Evolutionary conservation across 2,888 invertebrate genomes (phyloP).

Genomic region (Drosophila phalerata): DNA sequence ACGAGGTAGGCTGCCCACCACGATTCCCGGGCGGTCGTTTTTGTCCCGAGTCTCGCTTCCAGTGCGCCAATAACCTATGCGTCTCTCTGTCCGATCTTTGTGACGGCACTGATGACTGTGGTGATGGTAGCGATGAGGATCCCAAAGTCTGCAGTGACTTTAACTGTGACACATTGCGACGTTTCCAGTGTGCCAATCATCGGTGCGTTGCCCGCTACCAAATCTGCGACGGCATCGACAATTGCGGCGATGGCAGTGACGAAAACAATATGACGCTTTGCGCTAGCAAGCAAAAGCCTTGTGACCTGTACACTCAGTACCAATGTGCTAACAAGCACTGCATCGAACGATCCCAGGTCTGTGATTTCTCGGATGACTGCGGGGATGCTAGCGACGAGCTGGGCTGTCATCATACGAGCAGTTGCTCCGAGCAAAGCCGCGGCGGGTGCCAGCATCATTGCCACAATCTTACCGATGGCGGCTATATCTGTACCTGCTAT

Average conservation of each 20-base stretch:
- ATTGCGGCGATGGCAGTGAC: conserved; percentile 97
- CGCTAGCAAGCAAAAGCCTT: conserved; percentile 90
- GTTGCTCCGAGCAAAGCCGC: conserved; percentile 87
- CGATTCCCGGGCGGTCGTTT: conserved; percentile 94
- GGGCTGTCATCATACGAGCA: conserved; percentile 92
- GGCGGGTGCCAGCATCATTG: conserved; percentile 98
- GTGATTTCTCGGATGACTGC: conserved; percentile 96
- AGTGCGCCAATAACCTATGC: conserved; percentile 96
- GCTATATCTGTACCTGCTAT: conserved; percentile 96
- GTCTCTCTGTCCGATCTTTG: conserved; percentile 95
- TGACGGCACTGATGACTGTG: conserved; percentile 97
- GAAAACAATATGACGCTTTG: conserved; percentile 98
- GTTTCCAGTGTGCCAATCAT: conserved; percentile 96
- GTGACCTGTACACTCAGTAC: conserved; percentile 92
- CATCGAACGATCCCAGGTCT: conserved; percentile 91
- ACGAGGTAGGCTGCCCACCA: conserved; percentile 95
- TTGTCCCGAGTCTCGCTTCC: conserved; percentile 95
- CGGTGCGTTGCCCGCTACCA: conserved; percentile 94
- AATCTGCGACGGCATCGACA: conserved; percentile 95
- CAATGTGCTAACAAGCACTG: conserved; percentile 96
- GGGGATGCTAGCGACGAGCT: conserved; percentile 95
- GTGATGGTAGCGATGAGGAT: conserved; percentile 95
- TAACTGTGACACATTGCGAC: conserved; percentile 92
- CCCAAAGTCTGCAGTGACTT: conserved; percentile 92
- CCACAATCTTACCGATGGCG: conserved; percentile 92